Conservation (phyloP, 2,888 invertebrate species). For the Leptarthrus brevirostris region DNA sequence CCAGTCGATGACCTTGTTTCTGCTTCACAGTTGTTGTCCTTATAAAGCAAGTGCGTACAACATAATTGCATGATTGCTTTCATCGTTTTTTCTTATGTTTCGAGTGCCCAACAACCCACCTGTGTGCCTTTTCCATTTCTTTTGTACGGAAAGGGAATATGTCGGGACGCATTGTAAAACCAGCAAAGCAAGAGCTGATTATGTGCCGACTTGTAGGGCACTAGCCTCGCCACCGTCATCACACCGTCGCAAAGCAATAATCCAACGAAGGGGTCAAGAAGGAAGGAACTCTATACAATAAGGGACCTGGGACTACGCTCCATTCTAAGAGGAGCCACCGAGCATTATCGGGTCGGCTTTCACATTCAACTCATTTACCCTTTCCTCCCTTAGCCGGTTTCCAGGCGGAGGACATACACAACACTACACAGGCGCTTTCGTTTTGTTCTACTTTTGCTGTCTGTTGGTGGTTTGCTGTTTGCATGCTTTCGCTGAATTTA, state of each 20-base stretch:
- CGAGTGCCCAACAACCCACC: slow-evolving; percentile 12
- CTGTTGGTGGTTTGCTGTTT: slow-evolving; percentile 18
- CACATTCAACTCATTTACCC: slow-evolving; percentile 19
- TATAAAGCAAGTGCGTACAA: neutral
- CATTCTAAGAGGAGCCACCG: too few relatives aligned
- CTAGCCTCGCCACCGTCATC: neutral
- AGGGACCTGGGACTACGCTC: neutral
- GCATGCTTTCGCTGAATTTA: slow-evolving; percentile 37
- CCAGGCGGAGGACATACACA: too few relatives aligned
- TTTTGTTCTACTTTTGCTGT: slow-evolving; percentile 32
- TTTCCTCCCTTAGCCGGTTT: neutral
- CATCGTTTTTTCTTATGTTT: neutral
- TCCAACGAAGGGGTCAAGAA: slow-evolving; percentile 1
- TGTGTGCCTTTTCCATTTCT: slow-evolving; percentile 12
- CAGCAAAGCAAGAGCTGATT: slow-evolving; percentile 5
- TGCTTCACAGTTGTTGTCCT: slow-evolving; percentile 1
- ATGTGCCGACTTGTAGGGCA: neutral
- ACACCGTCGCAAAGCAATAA: neutral
- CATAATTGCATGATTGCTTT: slow-evolving; percentile 12
- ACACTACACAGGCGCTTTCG: neutral
- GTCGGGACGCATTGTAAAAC: neutral
- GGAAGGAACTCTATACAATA: neutral
- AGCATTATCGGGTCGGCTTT: slow-evolving; percentile 5
- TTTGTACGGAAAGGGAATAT: neutral
- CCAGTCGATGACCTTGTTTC: slow-evolving; percentile 37